Evolutionary conservation across 2,797 vertebrate species (phyloP).

Genomic region (Silurus lanzhouensis): DNA sequence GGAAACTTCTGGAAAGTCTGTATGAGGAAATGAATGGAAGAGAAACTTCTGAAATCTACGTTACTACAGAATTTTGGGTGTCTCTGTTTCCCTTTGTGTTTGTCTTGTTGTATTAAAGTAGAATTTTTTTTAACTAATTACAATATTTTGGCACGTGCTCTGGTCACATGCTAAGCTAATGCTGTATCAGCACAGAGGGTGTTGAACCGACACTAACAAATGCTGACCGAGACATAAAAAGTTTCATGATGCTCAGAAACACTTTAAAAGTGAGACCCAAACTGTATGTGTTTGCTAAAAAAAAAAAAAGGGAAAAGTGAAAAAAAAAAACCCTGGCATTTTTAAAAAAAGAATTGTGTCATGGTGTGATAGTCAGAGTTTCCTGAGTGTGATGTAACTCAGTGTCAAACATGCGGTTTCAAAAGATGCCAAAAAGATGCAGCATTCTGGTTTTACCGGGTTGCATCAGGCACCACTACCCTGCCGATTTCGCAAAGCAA

Average conservation of each 20-base stretch:
- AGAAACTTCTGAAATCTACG: not conserved
- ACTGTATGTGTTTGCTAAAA: not conserved
- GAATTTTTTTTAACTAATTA: not conserved
- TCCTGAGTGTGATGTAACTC: not conserved
- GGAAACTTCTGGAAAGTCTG: not conserved
- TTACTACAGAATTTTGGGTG: not conserved
- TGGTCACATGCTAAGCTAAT: not conserved
- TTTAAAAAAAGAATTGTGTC: not conserved
- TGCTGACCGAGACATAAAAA: not conserved
- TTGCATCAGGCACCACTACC: constrained; percentile 17
- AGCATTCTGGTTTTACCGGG: constrained; percentile 9
- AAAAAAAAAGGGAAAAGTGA: not conserved
- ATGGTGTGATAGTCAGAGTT: constrained; percentile 4
- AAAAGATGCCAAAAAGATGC: not conserved
- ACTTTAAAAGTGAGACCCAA: not conserved
- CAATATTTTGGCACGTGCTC: not conserved
- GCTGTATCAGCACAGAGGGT: constrained; percentile 2
- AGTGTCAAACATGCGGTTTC: not conserved
- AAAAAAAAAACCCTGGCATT: not conserved
- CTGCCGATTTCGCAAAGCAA: not conserved
- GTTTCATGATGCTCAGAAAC: not conserved
- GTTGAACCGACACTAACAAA: not conserved
- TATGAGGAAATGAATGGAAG: not conserved
- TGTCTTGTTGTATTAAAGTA: not conserved
- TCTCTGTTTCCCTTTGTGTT: not conserved